A percentile compares a stretch with the other conserved stretches of the same genome.
These are phyloP conservation scores for Toxonevra muliebris DNA, from an alignment of 2,888 invertebrate species.

Conservation along the genomic window DNA sequence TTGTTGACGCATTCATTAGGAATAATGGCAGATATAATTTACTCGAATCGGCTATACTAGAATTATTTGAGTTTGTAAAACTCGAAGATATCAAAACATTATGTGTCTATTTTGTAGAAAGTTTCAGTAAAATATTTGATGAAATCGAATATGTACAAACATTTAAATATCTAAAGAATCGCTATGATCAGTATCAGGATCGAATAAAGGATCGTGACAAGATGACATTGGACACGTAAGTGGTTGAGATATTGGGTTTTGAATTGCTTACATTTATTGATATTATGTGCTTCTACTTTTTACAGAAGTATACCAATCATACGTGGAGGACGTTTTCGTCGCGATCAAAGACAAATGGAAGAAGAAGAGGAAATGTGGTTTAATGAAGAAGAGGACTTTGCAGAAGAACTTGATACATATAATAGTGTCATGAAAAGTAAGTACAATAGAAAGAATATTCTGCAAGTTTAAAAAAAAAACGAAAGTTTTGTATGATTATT, in stretches of 20 bases:
- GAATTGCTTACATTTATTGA: background rate
- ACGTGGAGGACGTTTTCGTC: slow-evolving; percentile 80
- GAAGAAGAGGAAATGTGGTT: slow-evolving; percentile 99
- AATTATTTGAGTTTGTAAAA: slow-evolving; percentile 99
- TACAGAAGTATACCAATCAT: slow-evolving; percentile 71
- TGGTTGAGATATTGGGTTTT: slow-evolving; percentile 32
- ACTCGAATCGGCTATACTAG: slow-evolving; percentile 97
- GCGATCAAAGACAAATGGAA: slow-evolving; percentile 92
- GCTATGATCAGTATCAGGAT: slow-evolving; percentile 93
- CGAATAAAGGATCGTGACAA: slow-evolving; percentile 87
- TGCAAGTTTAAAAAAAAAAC: background rate
- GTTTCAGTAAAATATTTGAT: slow-evolving; percentile 93
- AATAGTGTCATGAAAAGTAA: slow-evolving; percentile 65
- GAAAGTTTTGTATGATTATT: background rate
- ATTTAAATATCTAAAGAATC: slow-evolving; percentile 88
- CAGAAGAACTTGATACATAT: slow-evolving; percentile 72
- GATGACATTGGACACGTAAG: slow-evolving; percentile 74
- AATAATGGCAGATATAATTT: slow-evolving; percentile 99
- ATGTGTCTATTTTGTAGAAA: slow-evolving; percentile 94
- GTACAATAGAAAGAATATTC: slow-evolving; percentile 33
- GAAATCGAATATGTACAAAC: slow-evolving; percentile 98
- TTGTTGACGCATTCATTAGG: slow-evolving; percentile 93
- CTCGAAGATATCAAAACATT: slow-evolving; percentile 90
- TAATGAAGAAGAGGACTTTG: slow-evolving; percentile 94
- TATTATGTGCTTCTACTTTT: slow-evolving; percentile 9